Base-by-base conservation (phyloP, 2,888 invertebrate genomes). In the Clunio marinus region DNA sequence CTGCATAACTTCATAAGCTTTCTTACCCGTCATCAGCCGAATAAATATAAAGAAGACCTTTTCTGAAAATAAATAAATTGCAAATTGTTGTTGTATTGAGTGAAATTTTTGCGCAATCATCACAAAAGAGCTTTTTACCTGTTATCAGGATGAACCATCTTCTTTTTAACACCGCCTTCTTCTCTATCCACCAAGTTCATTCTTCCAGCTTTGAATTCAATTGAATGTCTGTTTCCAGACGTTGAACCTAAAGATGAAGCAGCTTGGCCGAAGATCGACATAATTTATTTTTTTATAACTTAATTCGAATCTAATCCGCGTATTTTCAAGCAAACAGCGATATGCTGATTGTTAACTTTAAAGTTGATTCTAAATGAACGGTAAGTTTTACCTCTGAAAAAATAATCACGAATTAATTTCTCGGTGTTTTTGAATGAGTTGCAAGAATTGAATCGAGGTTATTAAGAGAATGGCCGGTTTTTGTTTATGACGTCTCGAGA, bases 191-290 rank as follows among this genome's bases (percentile, higher is more conserved):
- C 75, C 80, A 95, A 83, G 70, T 87, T 89, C 96, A 97, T 96
- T 82, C 96, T 94, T 27, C 97, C 97, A 72, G 97, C 96, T 73
- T 93, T 87, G 77, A 96, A 95, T 81, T 97, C 97, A 1, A 97
- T 92, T 71, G 97, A 81, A 81, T 96, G 92, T 77, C 93, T 92
- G 73, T 87, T 93, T 69, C 89, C 89, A 60, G 89, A 88, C 27
- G 93, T 88, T 70, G 89, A 86, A 69, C 89, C 89, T 7, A 51
- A 8, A 5, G 15, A 17, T 37, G 89, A 88, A 69, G 92, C 86
- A 46, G 87, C 82, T 68, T 87, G 85, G 71, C 88, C 58, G 58
- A 58, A 58, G 5, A 58, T 58, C 25, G 58, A 58, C 25, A 28
- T 55, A 4, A 8, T 45, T 45, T 13, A 3, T 78, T 86, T 71